These are phyloP conservation scores for Ricordea florida DNA, from an alignment of 92 coral and sea anemone species.

Conservation along the genomic window DNA sequence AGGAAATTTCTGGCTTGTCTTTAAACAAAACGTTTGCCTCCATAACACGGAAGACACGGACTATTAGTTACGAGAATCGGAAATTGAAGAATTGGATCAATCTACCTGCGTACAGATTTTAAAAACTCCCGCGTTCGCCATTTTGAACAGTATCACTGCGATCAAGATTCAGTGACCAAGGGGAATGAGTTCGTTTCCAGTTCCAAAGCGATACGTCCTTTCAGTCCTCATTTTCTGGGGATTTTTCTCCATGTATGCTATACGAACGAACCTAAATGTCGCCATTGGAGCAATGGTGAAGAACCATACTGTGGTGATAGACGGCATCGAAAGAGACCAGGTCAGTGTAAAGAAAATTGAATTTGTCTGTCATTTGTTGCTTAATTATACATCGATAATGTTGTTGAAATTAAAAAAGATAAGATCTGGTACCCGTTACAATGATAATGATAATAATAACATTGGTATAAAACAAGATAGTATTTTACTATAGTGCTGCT, in stretches of 20 bases:
- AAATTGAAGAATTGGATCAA: too few relatives aligned
- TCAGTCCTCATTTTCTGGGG: conserved; percentile 75
- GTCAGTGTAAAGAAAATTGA: conserved; percentile 32
- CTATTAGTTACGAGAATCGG: too few relatives aligned
- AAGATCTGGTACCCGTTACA: too few relatives aligned
- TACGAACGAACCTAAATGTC: conserved; percentile 80
- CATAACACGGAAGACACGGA: too few relatives aligned
- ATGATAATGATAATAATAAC: too few relatives aligned
- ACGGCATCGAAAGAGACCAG: conserved; percentile 63
- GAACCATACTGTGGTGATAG: conserved; percentile 69
- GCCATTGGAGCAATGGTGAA: conserved; percentile 94
- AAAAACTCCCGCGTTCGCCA: background rate
- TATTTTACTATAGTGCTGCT: too few relatives aligned
- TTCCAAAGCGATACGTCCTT: conserved; percentile 80
- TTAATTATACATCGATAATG: background rate
- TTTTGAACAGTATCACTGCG: background rate
- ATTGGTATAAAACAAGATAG: too few relatives aligned
- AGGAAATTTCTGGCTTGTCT: too few relatives aligned
- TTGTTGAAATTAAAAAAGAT: too few relatives aligned
- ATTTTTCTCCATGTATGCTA: conserved; percentile 77
- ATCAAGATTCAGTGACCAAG: background rate
- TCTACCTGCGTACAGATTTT: too few relatives aligned
- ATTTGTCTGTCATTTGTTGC: too few relatives aligned
- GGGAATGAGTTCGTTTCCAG: background rate
- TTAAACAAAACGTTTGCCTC: too few relatives aligned